Conservation (phyloP, 2,797 vertebrate species). For the Rhinophrynus dorsalis region DNA sequence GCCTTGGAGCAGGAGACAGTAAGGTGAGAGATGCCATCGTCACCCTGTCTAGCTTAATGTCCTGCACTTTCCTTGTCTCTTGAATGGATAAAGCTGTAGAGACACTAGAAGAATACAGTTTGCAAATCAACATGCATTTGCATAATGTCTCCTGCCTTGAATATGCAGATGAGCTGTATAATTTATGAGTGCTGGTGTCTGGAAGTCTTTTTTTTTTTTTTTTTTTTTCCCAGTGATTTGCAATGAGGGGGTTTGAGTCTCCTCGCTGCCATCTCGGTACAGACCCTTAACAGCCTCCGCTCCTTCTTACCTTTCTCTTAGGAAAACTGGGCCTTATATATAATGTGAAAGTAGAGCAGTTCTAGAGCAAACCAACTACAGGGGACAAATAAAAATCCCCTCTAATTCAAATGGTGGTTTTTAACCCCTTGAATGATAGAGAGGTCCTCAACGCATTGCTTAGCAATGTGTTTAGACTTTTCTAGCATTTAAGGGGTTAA, state of each 20-base stretch:
- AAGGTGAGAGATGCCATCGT: constrained; percentile 34
- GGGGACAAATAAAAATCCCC: too few relatives aligned
- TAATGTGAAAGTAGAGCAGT: too few relatives aligned
- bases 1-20: constrained; percentile 16
- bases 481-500: too few relatives aligned
- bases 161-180: constrained; percentile 95
- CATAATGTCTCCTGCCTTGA: constrained; percentile 94
- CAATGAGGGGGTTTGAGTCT: constrained; percentile 12
- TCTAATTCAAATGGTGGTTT: too few relatives aligned
- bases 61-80: constrained; percentile 55
- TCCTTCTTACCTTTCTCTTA: too few relatives aligned
- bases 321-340: too few relatives aligned
- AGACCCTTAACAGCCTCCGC: background rate
- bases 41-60: constrained; percentile 11
- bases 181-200: constrained; percentile 93
- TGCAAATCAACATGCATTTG: constrained; percentile 89
- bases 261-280: background rate
- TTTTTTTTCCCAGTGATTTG: constrained; percentile 14
- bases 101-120: constrained; percentile 95
- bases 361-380: too few relatives aligned
- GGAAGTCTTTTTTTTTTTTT: constrained; percentile 49
- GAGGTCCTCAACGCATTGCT: too few relatives aligned
- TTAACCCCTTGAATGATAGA: too few relatives aligned
- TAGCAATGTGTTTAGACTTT: too few relatives aligned
- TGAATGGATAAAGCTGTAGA: constrained; percentile 83